Evolutionary conservation across 2,888 invertebrate species (phyloP), one percentile per base, ranked within the genome.

Genomic region (Megamerina dolium): DNA sequence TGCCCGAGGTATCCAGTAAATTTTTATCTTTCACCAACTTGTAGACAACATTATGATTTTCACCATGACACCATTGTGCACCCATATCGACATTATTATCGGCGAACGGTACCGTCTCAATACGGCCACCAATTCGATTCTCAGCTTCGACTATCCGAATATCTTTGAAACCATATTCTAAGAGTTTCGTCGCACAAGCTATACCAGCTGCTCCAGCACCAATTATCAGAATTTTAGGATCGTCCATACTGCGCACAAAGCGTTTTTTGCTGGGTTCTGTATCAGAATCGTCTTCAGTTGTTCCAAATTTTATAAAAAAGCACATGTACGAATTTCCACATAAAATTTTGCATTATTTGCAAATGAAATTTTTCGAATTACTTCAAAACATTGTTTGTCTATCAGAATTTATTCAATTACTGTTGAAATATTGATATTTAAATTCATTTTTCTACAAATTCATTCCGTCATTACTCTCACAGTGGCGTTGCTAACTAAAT

Each of bases 81-180:
- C 87, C 87, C 35, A 85, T 57, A 59, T 87, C 86, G 2, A 86
- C 67, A 6, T 74, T 64, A 47, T 73, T 75, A 3, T 75, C 75
- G 3, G 74, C 77, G 49, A 75, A 76, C 1, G 63, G 60, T 4
- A 74, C 66, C 0, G 76, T 73, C 19, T 66, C 52, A 37, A 82
- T 74, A 36, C 83, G 71, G 73, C 83, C 83, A 0, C 83, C 83
- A 47, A 82, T 75, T 19, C 80, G 73, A 50, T 75, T 70, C 42
- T 76, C 76, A 10, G 78, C 79, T 62, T 82, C 83, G 33, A 83
- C 55, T 1, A 81, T 73, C 13, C 74, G 53, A 3, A 81, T 74
- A 47, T 72, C 60, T 9, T 57, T 48, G 37, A 72, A 61, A 6
- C 72, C 71, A 32, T 56, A 54, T 32, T 64, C 61, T 9, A 67